Evolutionary conservation across 2,888 invertebrate genomes (phyloP).

Genomic region (Girardia tigrina): DNA sequence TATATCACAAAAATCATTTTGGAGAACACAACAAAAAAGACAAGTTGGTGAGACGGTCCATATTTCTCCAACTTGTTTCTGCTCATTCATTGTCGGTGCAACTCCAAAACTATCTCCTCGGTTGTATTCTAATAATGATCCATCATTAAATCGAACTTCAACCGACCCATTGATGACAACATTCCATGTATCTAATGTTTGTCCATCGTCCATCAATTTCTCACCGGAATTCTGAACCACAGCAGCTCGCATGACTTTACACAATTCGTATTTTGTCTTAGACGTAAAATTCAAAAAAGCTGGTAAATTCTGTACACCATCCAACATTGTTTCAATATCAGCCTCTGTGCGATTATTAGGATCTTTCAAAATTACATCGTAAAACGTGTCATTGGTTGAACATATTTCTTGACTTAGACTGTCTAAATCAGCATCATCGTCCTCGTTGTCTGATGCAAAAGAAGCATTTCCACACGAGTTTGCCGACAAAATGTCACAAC

Average conservation of each 20-base stretch:
- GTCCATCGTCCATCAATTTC: conserved; percentile 92
- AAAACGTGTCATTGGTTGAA: conserved; percentile 66
- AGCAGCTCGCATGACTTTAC: conserved; percentile 82
- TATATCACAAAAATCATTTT: conserved; percentile 80
- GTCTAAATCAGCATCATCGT: conserved; percentile 29
- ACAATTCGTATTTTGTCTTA: conserved; percentile 77
- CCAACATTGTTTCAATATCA: conserved; percentile 81
- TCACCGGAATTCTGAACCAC: conserved; percentile 93
- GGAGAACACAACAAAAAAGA: conserved; percentile 95
- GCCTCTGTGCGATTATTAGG: conserved; percentile 84
- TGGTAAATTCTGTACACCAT: conserved; percentile 79
- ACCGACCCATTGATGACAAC: conserved; percentile 94
- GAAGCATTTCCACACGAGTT: not conserved
- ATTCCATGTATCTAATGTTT: conserved; percentile 96
- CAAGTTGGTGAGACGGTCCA: conserved; percentile 88
- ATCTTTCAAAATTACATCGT: conserved; percentile 92
- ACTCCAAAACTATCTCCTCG: conserved; percentile 94
- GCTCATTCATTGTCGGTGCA: conserved; percentile 80
- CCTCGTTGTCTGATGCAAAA: conserved; percentile 1
- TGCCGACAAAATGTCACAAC: conserved; percentile 39
- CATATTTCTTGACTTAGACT: conserved; percentile 65
- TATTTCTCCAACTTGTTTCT: conserved; percentile 89
- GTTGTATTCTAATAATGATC: conserved; percentile 67
- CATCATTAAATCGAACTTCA: conserved; percentile 66
- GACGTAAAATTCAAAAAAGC: conserved; percentile 94